Conservation (phyloP, 2,797 vertebrate genomes). For the Pelobates cultripes region DNA sequence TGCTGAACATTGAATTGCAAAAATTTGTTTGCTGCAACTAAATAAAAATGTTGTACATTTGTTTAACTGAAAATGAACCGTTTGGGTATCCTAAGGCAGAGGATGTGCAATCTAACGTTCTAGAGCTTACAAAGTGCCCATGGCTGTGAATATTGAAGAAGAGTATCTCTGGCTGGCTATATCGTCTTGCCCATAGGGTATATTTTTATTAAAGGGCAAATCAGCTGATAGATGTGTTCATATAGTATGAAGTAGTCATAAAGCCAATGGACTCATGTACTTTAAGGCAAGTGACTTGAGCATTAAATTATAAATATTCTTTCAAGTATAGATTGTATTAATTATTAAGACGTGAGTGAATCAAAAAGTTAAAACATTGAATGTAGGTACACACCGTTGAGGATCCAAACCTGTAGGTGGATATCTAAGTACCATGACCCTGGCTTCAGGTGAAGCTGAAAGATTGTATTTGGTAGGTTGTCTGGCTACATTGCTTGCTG, state of each 20-base stretch:
- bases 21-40: background rate
- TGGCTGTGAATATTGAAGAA: background rate
- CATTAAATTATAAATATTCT: background rate
- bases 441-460: no score
- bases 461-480: no score
- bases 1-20: background rate
- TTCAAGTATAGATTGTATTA: background rate
- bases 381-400: no score
- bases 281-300: background rate
- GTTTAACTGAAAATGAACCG: background rate
- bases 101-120: background rate
- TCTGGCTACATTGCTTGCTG: no score
- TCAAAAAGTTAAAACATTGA: no score
- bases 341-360: no score
- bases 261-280: background rate
- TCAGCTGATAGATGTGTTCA: background rate
- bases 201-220: background rate
- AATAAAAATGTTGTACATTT: background rate
- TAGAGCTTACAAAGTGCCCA: background rate
- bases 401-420: no score
- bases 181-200: background rate
- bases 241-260: background rate
- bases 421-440: no score
- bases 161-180: background rate
- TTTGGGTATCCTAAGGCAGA: background rate